Percentiles rank a stretch among this genome's conserved stretches.
Conservation (phyloP, 2,113 vertebrate species). For the Telmatochromis sp. region DNA sequence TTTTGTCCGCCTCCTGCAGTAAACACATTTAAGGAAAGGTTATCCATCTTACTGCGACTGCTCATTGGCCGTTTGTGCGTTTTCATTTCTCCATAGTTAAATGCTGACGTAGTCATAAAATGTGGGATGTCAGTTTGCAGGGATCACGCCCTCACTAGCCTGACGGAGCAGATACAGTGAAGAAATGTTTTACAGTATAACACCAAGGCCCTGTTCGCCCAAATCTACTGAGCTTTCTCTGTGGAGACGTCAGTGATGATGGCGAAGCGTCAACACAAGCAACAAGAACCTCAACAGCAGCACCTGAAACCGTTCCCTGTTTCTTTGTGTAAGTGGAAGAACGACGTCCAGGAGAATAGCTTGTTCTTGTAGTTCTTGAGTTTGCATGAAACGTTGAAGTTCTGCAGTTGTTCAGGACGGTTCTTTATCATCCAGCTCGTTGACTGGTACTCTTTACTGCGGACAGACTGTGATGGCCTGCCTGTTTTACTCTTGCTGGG, state of each 20-base stretch:
- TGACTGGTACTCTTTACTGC: fast-evolving
- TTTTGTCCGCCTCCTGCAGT: constrained; percentile 12
- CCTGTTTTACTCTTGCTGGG: not conserved
- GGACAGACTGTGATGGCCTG: not conserved
- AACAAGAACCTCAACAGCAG: not conserved
- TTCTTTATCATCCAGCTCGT: not conserved
- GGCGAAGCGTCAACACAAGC: not conserved
- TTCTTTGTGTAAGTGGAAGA: not conserved
- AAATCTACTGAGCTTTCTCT: not conserved
- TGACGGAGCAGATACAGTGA: not conserved
- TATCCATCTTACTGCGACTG: constrained; percentile 9
- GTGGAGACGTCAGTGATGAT: not conserved
- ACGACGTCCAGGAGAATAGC: not conserved
- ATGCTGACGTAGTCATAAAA: constrained; percentile 64
- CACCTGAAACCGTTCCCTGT: too few relatives aligned
- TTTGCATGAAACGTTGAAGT: not conserved
- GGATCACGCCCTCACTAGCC: not conserved
- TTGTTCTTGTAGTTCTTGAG: not conserved
- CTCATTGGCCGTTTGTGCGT: not conserved
- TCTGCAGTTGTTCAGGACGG: not conserved
- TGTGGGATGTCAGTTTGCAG: constrained; percentile 7
- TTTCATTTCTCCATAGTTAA: constrained; percentile 4
- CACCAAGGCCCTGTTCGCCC: not conserved
- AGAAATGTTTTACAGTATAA: not conserved
- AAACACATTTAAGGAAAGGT: constrained; percentile 35